These are phyloP conservation scores for Neopelma chrysocephalum DNA, from an alignment of 2,797 vertebrate genomes.

Conservation along the genomic window DNA sequence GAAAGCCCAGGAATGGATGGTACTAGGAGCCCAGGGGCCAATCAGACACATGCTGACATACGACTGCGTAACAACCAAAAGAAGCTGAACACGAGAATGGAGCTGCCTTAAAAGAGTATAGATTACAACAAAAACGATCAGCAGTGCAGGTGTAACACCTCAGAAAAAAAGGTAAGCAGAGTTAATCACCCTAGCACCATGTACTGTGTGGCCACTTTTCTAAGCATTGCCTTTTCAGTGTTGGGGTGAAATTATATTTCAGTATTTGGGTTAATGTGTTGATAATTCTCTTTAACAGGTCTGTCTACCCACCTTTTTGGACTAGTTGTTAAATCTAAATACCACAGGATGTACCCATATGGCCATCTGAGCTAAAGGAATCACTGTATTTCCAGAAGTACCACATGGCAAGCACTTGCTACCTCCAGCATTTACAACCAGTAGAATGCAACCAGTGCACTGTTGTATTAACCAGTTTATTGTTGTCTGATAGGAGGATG, in stretches of 20 bases:
- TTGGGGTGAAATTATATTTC: background rate
- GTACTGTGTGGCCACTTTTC: background rate
- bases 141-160: background rate
- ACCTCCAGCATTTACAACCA: background rate
- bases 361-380: background rate
- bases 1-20: background rate
- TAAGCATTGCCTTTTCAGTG: background rate
- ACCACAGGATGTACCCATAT: background rate
- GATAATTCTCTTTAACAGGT: background rate
- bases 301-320: background rate
- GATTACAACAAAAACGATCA: background rate
- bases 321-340: background rate
- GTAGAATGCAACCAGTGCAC: background rate
- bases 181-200: background rate
- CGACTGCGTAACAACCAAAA: background rate
- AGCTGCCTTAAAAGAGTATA: background rate
- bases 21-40: background rate
- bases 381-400: background rate
- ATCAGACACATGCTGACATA: background rate
- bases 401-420: background rate
- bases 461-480: background rate
- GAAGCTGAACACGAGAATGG: background rate
- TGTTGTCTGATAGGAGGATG: background rate
- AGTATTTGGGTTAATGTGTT: background rate
- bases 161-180: background rate